A percentile compares a stretch with the other conserved stretches of the same genome.
phyloP scores from a whole-genome alignment of 2,888 invertebrate species.

The Mesorhabditis spiculigera region DNA sequence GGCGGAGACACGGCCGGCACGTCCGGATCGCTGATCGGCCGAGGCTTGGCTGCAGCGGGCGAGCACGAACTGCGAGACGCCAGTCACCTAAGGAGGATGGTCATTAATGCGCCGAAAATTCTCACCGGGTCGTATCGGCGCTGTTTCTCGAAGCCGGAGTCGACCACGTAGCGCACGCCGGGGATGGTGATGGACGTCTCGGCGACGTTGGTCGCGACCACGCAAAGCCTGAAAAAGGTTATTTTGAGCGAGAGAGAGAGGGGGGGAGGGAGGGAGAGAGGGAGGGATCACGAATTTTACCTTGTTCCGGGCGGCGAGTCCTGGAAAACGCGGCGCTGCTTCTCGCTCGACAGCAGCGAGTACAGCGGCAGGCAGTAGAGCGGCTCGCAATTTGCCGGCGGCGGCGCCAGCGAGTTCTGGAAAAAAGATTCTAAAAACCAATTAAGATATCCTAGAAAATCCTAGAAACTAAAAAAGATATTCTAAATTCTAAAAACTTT shows the following conservation, averaged over 20 bases:
- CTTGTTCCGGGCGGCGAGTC: slow-evolving; percentile 66
- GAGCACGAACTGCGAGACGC: slow-evolving; percentile 77
- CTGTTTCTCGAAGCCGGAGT: slow-evolving; percentile 71
- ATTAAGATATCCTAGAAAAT: no score
- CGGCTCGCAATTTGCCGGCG: slow-evolving; percentile 67
- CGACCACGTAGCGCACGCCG: slow-evolving; percentile 76
- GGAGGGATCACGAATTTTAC: slow-evolving; percentile 8
- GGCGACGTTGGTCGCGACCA: slow-evolving; percentile 94
- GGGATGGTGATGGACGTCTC: slow-evolving; percentile 98
- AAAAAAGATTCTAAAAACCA: no score
- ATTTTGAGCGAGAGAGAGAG: not conserved
- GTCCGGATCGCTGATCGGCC: slow-evolving; percentile 85
- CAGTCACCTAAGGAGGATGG: slow-evolving; percentile 32
- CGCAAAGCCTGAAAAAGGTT: slow-evolving; percentile 72
- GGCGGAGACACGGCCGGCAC: slow-evolving; percentile 74
- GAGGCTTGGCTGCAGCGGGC: slow-evolving; percentile 89
- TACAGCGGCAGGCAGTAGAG: slow-evolving; percentile 90
- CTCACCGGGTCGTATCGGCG: slow-evolving; percentile 8
- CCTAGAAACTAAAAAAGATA: not conserved
- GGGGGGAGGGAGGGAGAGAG: not conserved
- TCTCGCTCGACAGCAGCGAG: slow-evolving; percentile 77
- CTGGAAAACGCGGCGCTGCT: slow-evolving; percentile 66
- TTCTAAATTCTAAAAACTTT: slow-evolving; percentile 9
- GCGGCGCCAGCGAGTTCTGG: slow-evolving; percentile 19
- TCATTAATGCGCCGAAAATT: no score